Evolutionary conservation across 2,113 vertebrate species (phyloP), one percentile per base, ranked within the genome.

Genomic region (Notothenia rossii): DNA sequence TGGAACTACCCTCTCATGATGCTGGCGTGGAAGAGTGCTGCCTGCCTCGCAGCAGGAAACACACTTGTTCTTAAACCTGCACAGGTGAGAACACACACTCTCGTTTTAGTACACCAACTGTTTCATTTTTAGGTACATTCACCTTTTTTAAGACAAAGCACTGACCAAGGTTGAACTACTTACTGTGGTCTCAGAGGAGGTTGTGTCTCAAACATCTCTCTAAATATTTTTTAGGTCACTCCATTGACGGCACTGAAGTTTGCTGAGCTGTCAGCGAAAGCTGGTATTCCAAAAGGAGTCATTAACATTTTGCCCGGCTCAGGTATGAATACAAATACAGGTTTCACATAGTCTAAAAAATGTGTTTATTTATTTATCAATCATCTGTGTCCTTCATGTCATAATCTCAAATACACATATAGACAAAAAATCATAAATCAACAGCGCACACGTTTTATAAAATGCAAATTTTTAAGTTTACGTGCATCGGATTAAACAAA

Each of bases 1-100:
- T 97, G 96, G 96, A 97, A 97, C 90, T 97, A 97, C 68, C 97
- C 97, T 0, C 92, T 97, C 5, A 97, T 97, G 97, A 97, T 97
- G 97, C 72, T 97, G 70, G 95, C 96, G 4, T 97, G 97, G 97
- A 97, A 97, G 83, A 94, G 95, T 0, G 96, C 96, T 0, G 96
- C 96, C 51, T 97, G 97, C 81, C 94, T 97, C 18, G 96, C 96
- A 18, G 95, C 96, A 0, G 97, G 97, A 54, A 97, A 97, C 92
- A 97, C 96, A 0, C 92, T 97, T 2, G 96, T 97, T 22, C 94
- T 97, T 8, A 97, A 97, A 91, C 96, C 97, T 1, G 96, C 96
- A 3, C 96, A 97, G 95, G 97, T 96, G 46, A 86, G 87, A 18
- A 49, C 60, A 15, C 17, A 18, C 15, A 36, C 56, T 33, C 10